Percentiles rank a stretch among this genome's conserved stretches.
Evolutionary conservation across 2,888 invertebrate species (phyloP).

Genomic region (Coleophora deauratella): DNA sequence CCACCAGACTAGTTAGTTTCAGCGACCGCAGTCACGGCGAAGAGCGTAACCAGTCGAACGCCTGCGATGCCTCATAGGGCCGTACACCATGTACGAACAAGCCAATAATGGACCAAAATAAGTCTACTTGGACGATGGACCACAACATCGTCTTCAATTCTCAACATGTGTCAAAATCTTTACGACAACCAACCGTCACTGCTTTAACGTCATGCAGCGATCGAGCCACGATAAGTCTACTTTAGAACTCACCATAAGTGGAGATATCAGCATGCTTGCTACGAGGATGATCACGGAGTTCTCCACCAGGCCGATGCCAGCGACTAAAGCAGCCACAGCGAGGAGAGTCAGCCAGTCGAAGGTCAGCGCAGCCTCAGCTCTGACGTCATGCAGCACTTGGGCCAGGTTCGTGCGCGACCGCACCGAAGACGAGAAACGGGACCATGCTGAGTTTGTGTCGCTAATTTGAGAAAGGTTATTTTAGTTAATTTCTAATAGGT

Average conservation of each 20-base stretch:
- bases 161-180: too few species aligned
- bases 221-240: too few species aligned
- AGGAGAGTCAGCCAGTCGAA: conserved; percentile 84
- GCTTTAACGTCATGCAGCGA: too few species aligned
- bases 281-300: conserved; percentile 83
- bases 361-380: conserved; percentile 79
- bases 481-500: too few species aligned
- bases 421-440: conserved; percentile 77
- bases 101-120: too few species aligned
- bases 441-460: conserved; percentile 59
- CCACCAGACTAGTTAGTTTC: conserved; percentile 82
- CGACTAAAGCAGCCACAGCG: conserved; percentile 82
- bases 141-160: too few species aligned
- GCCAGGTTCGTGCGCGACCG: conserved; percentile 80
- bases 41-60: conserved; percentile 84
- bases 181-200: too few species aligned
- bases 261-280: conserved; percentile 87
- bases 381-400: conserved; percentile 80
- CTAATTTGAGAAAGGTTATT: conserved; percentile 12
- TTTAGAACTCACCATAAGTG: conserved; percentile 81
- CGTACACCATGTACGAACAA: too few species aligned
- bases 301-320: conserved; percentile 82
- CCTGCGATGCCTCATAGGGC: conserved; percentile 80
- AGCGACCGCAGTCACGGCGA: conserved; percentile 82
- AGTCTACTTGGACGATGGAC: too few species aligned